Evolutionary conservation across 2,113 vertebrate genomes (phyloP), one percentile per base, ranked within the genome.

Genomic region (Castor canadensis): DNA sequence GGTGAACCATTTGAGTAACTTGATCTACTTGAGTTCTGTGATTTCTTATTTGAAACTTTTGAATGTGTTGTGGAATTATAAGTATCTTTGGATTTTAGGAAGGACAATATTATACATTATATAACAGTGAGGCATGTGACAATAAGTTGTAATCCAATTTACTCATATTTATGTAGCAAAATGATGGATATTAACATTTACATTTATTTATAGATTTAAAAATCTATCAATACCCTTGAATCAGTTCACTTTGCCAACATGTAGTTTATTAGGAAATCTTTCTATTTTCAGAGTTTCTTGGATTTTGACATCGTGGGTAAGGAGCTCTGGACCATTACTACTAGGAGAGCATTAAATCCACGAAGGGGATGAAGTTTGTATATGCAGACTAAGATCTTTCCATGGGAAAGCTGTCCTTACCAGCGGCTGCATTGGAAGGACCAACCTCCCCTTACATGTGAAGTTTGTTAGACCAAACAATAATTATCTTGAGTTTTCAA

Each of bases 101-200:
- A 84, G 40, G 30, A 60, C 45, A 87, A 56, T 82, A 40, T 79
- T 47, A 20, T 40, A 82, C 35, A 38, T 79, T 8, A 8, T 45
- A 16, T 75, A 62, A 86, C n/a, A 45, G 13, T 26, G 64, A 79
- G 20, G 6, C 45, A 58, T 77, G 35, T 91, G 52, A 35, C 85
- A 89, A 71, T 76, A 64, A 87, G 47, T 35, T 81, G 4, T 84
- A 64, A 47, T 69, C 7, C 22, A 60, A 22, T 20, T 96, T 87
- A 72, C 45, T 88, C 56, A 72, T 75, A 66, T 88, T 80, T 73
- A 72, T 95, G 72, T 19, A 84, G 24, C 22, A 80, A 88, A 79
- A 58, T 84, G 62, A 43, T 80, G 17, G 52, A 72, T 89, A 32
- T 88, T 35, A 91, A n/a, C 26, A 89, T 4, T 38, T n/a, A 67